A percentile compares a stretch with the other conserved stretches of the same genome.
Conservation (phyloP, 2,113 vertebrate genomes). For the Ptyas mucosa region DNA sequence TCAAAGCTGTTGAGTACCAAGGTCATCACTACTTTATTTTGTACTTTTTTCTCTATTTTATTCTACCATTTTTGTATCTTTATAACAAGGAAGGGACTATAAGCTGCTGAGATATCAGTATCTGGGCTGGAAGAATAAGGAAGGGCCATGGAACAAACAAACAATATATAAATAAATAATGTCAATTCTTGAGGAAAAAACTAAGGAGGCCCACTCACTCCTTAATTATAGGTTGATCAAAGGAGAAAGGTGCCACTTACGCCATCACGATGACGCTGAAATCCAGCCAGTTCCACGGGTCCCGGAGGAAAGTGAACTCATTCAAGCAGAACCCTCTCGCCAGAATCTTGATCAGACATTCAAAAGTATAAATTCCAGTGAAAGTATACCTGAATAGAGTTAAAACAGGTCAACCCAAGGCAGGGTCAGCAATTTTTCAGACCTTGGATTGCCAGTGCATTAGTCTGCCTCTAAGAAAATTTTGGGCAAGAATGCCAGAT, state of each 20-base stretch:
- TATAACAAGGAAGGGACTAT: neutral
- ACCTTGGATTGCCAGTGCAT: neutral
- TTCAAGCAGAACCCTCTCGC: conserved; percentile 90
- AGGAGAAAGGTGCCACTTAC: conserved; percentile 72
- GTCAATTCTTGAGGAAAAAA: neutral
- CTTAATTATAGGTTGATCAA: neutral
- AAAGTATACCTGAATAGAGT: conserved; percentile 79
- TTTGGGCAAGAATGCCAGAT: neutral
- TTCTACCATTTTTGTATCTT: neutral
- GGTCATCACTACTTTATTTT: neutral
- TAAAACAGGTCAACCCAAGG: neutral
- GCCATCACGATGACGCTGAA: conserved; percentile 91
- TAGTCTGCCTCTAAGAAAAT: neutral
- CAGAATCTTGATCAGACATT: conserved; percentile 91
- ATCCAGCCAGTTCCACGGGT: conserved; percentile 98
- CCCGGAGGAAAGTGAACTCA: conserved; percentile 90
- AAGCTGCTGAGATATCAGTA: neutral
- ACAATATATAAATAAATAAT: too few species aligned
- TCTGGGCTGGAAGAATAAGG: neutral
- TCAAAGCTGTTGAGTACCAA: neutral
- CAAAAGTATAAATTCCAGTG: conserved; percentile 97
- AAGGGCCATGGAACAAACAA: neutral
- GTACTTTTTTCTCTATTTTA: neutral
- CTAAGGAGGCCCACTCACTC: rapidly evolving
- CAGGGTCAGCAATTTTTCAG: neutral